Percentiles rank a stretch among this genome's conserved stretches.
Evolutionary conservation across 2,113 vertebrate genomes (phyloP).

Genomic region (Oncorhynchus kisutch): DNA sequence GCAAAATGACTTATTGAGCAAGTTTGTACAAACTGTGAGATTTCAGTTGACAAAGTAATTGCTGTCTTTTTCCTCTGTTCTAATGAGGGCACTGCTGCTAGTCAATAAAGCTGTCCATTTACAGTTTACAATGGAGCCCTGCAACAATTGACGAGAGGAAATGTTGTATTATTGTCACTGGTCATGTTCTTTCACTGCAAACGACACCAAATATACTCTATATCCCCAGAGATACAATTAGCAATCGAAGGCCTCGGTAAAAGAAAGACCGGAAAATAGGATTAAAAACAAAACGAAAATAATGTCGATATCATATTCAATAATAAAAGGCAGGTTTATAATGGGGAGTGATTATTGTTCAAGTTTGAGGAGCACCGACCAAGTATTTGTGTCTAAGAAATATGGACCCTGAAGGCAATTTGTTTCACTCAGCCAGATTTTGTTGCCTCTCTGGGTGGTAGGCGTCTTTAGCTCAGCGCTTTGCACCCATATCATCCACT

Average conservation of each 20-base stretch:
- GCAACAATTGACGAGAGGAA: background rate
- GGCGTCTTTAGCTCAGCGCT: background rate
- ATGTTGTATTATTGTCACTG: background rate
- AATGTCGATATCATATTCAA: slow-evolving; percentile 1
- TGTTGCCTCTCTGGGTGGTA: slow-evolving; percentile 10
- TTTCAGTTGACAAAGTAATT: too few relatives aligned
- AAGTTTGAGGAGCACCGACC: slow-evolving; percentile 11
- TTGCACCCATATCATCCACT: slow-evolving; percentile 33
- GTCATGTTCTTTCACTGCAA: background rate
- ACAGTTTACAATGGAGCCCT: too few relatives aligned
- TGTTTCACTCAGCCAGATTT: slow-evolving; percentile 20
- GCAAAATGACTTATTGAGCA: too few relatives aligned
- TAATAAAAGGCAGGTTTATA: slow-evolving; percentile 2
- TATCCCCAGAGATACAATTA: background rate
- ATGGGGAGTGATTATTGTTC: slow-evolving; percentile 18
- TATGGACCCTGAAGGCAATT: slow-evolving; percentile 10
- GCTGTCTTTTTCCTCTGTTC: background rate
- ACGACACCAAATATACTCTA: background rate
- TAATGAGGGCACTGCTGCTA: too few relatives aligned
- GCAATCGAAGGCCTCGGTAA: background rate
- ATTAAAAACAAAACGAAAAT: background rate
- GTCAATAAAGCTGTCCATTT: too few relatives aligned
- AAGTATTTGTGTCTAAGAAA: slow-evolving; percentile 15
- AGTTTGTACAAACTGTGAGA: too few relatives aligned
- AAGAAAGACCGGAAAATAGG: background rate